Percentiles rank a stretch among this genome's conserved stretches.
phyloP scores from a whole-genome alignment of 2,797 vertebrate genomes.

The Numenius phaeopus region DNA sequence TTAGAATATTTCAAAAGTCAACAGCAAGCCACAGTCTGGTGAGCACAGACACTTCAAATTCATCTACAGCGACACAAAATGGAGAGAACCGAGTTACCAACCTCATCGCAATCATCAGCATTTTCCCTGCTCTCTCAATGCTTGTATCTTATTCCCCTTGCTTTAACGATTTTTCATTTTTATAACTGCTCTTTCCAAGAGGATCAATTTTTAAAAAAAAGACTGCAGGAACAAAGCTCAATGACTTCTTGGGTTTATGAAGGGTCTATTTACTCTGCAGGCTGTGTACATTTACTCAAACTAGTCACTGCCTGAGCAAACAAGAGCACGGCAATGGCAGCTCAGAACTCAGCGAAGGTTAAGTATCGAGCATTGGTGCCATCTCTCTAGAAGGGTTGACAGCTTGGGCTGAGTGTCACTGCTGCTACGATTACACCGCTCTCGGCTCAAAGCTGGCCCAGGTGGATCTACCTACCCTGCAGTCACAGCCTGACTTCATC shows the following conservation, averaged over 20 bases:
- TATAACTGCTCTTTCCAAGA: neutral
- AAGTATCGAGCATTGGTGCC: neutral
- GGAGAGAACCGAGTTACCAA: neutral
- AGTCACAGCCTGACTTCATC: neutral
- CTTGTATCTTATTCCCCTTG: neutral
- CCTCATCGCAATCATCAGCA: neutral
- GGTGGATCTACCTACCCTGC: neutral
- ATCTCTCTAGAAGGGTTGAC: neutral
- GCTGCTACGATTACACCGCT: neutral
- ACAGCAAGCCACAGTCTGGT: neutral
- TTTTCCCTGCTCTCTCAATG: neutral
- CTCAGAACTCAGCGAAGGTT: neutral
- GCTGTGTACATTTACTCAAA: neutral
- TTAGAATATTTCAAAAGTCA: neutral
- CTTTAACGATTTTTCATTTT: neutral
- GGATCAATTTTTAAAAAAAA: neutral
- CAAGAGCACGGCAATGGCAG: neutral
- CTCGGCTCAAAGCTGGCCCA: neutral
- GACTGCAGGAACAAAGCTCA: neutral
- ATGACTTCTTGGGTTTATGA: neutral
- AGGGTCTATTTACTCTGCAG: slow-evolving; percentile 10
- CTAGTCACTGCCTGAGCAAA: neutral
- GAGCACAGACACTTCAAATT: slow-evolving; percentile 12
- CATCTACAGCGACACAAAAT: neutral
- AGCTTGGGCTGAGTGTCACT: neutral